Evolutionary conservation across 2,888 invertebrate species (phyloP).

Genomic region (Microchrysa polita): DNA sequence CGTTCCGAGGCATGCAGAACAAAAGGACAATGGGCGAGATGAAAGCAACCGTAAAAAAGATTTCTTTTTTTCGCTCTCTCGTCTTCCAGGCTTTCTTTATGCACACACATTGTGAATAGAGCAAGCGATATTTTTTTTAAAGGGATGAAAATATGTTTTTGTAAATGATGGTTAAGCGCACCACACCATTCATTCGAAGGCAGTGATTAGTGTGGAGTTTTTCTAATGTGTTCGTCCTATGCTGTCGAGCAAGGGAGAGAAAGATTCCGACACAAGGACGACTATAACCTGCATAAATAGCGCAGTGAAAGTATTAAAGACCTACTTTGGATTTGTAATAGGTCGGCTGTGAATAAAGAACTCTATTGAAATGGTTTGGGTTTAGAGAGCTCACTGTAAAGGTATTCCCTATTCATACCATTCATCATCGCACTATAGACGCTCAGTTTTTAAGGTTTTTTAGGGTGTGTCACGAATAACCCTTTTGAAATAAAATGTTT

Average conservation of each 20-base stretch:
- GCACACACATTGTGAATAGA: too few relatives aligned
- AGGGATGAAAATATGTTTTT: slow-evolving; percentile 39
- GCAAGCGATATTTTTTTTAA: slow-evolving; percentile 9
- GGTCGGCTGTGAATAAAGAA: slow-evolving; percentile 12
- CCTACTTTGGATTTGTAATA: slow-evolving; percentile 19
- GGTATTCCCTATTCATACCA: slow-evolving; percentile 26
- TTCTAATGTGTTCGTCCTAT: not conserved
- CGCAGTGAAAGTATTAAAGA: slow-evolving; percentile 23
- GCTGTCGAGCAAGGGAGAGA: not conserved
- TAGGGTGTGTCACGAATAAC: too few relatives aligned
- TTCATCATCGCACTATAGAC: not conserved
- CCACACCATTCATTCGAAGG: slow-evolving; percentile 5
- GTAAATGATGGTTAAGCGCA: slow-evolving; percentile 37
- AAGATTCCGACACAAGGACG: not conserved
- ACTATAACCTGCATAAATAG: slow-evolving; percentile 12
- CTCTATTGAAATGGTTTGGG: slow-evolving; percentile 18
- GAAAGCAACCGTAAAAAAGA: slow-evolving; percentile 33
- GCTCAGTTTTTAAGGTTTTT: too few relatives aligned
- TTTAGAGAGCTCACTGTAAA: not conserved
- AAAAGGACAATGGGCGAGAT: slow-evolving; percentile 40
- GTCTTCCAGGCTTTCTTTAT: too few relatives aligned
- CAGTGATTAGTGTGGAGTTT: slow-evolving; percentile 35
- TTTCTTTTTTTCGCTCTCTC: not conserved
- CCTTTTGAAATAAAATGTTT: too few relatives aligned
- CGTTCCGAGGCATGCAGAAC: slow-evolving; percentile 21